Evolutionary conservation across 1,140 invertebrate genomes (phyloP).

Genomic region (Gonatopus flavifemur): DNA sequence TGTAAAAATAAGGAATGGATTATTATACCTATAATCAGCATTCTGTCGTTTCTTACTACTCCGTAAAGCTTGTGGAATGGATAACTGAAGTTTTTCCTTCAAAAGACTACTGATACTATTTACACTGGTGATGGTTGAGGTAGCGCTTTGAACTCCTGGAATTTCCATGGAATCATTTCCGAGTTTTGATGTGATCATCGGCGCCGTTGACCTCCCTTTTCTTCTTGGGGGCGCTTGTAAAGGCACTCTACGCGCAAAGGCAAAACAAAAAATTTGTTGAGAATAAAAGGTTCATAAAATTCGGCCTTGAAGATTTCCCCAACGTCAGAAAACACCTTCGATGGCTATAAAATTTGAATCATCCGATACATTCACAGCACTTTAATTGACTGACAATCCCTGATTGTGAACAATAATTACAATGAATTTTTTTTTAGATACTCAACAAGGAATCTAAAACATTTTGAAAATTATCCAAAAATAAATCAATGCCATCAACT

Average conservation of each 20-base stretch:
- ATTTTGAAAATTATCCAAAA: no score
- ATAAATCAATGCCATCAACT: no score
- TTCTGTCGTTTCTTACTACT: constrained; percentile 51
- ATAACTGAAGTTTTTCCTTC: constrained; percentile 77
- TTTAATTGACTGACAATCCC: no score
- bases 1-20: neutral
- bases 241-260: constrained; percentile 43
- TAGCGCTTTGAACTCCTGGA: constrained; percentile 55
- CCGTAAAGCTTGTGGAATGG: constrained; percentile 50
- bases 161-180: constrained; percentile 45
- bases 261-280: neutral
- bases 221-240: constrained; percentile 44
- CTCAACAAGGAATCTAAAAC: no score
- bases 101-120: constrained; percentile 81
- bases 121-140: constrained; percentile 77
- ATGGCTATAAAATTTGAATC: neutral
- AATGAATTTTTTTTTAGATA: no score
- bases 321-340: neutral
- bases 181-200: constrained; percentile 38
- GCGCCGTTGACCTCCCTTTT: constrained; percentile 32
- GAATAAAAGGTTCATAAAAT: no score
- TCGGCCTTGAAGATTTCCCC: no score
- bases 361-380: no score
- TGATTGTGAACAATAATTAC: no score
- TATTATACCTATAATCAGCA: constrained; percentile 50